Conservation (phyloP, 2,797 vertebrate species). For the Saxicola maurus region DNA sequence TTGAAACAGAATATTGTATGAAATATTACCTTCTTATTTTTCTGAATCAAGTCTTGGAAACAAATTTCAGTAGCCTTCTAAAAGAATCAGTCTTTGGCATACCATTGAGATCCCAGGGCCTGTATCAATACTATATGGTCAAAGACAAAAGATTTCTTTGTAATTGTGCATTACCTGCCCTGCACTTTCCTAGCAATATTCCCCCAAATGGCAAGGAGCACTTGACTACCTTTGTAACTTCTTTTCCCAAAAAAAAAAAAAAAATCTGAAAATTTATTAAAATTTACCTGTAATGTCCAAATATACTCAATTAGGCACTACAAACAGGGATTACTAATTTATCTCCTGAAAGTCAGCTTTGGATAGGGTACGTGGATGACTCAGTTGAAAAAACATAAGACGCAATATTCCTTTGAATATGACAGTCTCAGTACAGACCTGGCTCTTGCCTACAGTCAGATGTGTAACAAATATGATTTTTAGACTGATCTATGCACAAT, state of each 20-base stretch:
- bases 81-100: neutral
- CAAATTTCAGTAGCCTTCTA: neutral
- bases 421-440: neutral
- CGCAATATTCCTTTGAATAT: neutral
- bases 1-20: neutral
- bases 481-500: neutral
- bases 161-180: neutral
- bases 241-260: neutral
- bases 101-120: neutral
- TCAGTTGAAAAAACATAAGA: neutral
- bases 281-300: neutral
- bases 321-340: neutral
- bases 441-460: neutral
- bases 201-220: neutral
- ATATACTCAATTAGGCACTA: neutral
- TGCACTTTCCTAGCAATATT: neutral
- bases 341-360: neutral
- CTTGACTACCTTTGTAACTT: neutral
- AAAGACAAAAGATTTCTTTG: neutral
- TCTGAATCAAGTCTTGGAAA: neutral
- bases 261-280: neutral
- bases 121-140: neutral
- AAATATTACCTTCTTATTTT: neutral
- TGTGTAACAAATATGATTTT: neutral
- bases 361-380: rapidly evolving